Evolutionary conservation across 2,113 vertebrate species (phyloP), one percentile per base, ranked within the genome.

Genomic region (Nematolebias whitei): DNA sequence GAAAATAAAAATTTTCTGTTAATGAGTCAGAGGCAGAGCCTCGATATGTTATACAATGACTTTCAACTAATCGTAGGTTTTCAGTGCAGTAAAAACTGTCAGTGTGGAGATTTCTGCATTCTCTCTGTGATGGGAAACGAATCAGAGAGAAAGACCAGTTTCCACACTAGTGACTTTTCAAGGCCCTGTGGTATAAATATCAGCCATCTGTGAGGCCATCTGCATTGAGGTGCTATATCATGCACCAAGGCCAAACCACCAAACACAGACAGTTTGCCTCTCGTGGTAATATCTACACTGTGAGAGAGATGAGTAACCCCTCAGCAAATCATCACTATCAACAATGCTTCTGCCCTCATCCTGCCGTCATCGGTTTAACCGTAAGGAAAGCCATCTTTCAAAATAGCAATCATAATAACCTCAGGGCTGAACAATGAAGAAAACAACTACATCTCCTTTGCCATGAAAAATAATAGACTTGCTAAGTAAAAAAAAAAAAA

Each of bases 151-250:
- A 85, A 83, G 84, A 85, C 73, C 80, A 63, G 65, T 89, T 91
- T 92, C 87, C 87, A 89, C 88, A 69, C 76, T 75, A 14, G 77
- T 90, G 88, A 82, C 85, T 92, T 91, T 82, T 87, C 81, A 79
- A 88, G 85, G 86, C 85, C 85, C 85, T 35, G 63, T 78, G 85
- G 88, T 91, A 89, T 91, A 90, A 91, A 92, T 92, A 91, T 89
- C 83, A 88, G 74, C 92, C 92, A 92, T 92, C 92, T 93, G 92
- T 74, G 89, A 89, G 81, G 76, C 92, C 91, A 92, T 92, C 92
- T 93, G 91, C 89, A 92, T 90, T 79, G 76, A 73, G 83, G 78
- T 85, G 88, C 89, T 90, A 79, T 56, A 88, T 89, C 89, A 88
- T 78, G 66, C 85, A 76, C 78, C 83, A 88, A 90, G 85, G 88